A percentile compares a stretch with the other conserved stretches of the same genome.
phyloP scores from a whole-genome alignment of 2,113 vertebrate genomes.

The Pelusios castaneus region DNA sequence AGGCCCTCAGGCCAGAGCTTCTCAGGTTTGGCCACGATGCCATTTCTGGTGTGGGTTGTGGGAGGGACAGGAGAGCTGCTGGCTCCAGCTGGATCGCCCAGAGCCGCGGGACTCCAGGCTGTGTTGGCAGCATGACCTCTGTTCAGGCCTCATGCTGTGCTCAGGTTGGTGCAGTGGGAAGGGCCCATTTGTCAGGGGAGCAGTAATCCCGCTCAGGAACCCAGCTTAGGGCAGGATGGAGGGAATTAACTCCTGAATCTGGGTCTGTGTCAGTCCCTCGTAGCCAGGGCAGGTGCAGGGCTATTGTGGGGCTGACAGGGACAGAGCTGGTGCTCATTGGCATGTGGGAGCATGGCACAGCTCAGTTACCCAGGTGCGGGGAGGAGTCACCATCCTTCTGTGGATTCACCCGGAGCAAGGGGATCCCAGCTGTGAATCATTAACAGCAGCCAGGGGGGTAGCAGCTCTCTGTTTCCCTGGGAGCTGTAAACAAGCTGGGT shows the following conservation, averaged over 20 bases:
- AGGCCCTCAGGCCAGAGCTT: not conserved
- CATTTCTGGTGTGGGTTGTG: too few relatives aligned
- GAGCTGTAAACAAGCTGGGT: not conserved
- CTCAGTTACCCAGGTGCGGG: not conserved
- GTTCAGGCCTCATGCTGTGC: not conserved
- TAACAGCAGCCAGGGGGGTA: not conserved
- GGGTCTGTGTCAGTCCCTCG: not conserved
- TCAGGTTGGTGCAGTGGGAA: not conserved
- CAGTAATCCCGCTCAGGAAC: slow-evolving; percentile 43
- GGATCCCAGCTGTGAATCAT: not conserved
- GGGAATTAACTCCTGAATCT: slow-evolving; percentile 55
- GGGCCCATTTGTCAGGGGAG: not conserved
- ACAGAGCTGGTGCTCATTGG: not conserved
- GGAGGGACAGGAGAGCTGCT: not conserved
- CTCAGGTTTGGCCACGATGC: too few relatives aligned
- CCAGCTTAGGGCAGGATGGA: slow-evolving; percentile 66
- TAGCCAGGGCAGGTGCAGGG: not conserved
- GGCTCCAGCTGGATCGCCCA: not conserved
- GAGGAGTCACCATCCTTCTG: not conserved
- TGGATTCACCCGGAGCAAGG: not conserved
- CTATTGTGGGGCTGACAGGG: not conserved
- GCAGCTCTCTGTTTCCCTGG: not conserved
- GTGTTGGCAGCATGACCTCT: not conserved
- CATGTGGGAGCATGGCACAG: not conserved
- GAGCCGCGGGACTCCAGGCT: not conserved